Percentiles rank a stretch among this genome's conserved stretches.
Evolutionary conservation across 2,797 vertebrate genomes (phyloP).

Genomic region (Australoheros facetus): DNA sequence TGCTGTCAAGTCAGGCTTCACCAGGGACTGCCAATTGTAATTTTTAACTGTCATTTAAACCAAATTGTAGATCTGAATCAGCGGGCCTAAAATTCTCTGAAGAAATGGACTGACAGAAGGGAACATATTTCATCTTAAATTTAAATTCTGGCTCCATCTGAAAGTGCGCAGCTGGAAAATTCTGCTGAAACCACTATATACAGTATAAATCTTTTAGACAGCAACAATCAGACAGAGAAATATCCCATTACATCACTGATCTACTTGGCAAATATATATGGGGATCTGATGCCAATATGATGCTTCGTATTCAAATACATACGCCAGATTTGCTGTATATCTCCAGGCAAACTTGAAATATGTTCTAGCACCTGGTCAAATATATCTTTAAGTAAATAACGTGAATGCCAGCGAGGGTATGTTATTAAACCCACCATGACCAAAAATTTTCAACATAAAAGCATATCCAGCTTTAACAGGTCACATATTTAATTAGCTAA

Average conservation of each 20-base stretch:
- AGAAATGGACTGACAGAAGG: slow-evolving; percentile 81
- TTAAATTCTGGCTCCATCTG: slow-evolving; percentile 77
- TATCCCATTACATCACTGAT: slow-evolving; percentile 28
- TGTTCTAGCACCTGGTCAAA: background rate
- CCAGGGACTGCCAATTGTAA: slow-evolving; percentile 88
- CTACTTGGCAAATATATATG: slow-evolving; percentile 25
- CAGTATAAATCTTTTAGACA: slow-evolving; percentile 47
- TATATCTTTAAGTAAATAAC: background rate
- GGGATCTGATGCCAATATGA: slow-evolving; percentile 20
- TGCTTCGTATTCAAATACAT: slow-evolving; percentile 8
- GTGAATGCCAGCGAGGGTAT: background rate
- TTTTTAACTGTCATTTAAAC: slow-evolving; percentile 97
- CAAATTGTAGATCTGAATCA: slow-evolving; percentile 88
- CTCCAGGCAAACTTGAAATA: background rate
- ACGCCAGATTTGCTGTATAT: background rate
- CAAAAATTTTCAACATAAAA: slow-evolving; percentile 7
- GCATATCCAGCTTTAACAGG: slow-evolving; percentile 38
- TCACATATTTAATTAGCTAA: slow-evolving; percentile 73
- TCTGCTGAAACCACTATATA: slow-evolving; percentile 39
- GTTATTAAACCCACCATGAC: background rate
- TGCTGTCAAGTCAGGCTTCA: slow-evolving; percentile 91
- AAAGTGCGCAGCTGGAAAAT: slow-evolving; percentile 57
- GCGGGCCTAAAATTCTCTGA: slow-evolving; percentile 83
- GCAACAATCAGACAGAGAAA: slow-evolving; percentile 40
- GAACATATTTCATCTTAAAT: slow-evolving; percentile 86